Evolutionary conservation across 2,113 vertebrate genomes (phyloP).

Genomic region (Neolamprologus falcicula): DNA sequence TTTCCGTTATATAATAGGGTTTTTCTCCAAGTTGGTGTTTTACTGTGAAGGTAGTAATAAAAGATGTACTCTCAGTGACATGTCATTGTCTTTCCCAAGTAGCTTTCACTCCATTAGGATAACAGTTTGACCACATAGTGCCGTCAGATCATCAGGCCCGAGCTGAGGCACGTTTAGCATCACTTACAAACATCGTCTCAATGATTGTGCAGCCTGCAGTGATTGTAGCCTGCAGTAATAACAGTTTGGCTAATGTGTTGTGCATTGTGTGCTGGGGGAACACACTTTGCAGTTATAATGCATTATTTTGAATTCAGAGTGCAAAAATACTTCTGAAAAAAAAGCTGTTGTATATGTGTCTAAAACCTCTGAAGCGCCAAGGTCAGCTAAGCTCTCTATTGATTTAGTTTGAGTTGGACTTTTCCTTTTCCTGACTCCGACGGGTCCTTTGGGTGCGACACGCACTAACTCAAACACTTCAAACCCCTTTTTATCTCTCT

Average conservation of each 20-base stretch:
- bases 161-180: neutral
- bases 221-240: neutral
- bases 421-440: neutral
- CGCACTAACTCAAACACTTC: neutral
- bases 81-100: neutral
- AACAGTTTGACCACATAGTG: neutral
- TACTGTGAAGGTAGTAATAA: neutral
- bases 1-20: neutral
- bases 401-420: neutral
- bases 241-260: neutral
- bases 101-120: neutral
- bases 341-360: neutral
- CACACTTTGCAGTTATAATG: neutral
- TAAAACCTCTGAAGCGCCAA: neutral
- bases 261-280: accelerated
- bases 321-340: neutral
- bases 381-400: neutral
- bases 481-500: neutral
- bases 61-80: neutral
- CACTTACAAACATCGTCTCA: neutral
- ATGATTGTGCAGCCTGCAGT: neutral
- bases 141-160: neutral
- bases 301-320: neutral
- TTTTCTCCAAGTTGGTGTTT: neutral
- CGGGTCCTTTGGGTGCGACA: neutral